Conservation (phyloP, 2,888 invertebrate genomes). For the Drosophila histrio region DNA sequence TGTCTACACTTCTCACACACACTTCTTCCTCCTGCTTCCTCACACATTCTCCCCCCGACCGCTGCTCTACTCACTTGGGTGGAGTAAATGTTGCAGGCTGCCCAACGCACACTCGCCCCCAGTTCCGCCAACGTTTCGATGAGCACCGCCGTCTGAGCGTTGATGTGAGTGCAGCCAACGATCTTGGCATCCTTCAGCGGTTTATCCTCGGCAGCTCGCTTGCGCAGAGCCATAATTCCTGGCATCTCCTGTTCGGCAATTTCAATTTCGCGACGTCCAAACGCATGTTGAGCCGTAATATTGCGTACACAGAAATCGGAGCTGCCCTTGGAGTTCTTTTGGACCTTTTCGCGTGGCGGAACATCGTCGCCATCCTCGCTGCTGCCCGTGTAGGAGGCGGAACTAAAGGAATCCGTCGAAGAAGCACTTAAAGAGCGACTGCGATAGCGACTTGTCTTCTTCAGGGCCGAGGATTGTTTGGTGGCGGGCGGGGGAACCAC, state of each 20-base stretch:
- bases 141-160: constrained; percentile 98
- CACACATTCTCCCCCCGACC: not conserved
- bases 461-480: constrained; percentile 89
- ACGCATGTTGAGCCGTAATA: constrained; percentile 93
- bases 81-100: constrained; percentile 98
- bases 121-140: constrained; percentile 95
- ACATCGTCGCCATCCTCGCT: constrained; percentile 97
- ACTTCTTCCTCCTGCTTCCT: not conserved
- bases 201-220: constrained; percentile 96
- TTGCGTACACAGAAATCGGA: constrained; percentile 97
- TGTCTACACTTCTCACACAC: no score
- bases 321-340: constrained; percentile 93
- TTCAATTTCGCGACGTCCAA: constrained; percentile 97
- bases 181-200: constrained; percentile 97
- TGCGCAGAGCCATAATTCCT: constrained; percentile 96
- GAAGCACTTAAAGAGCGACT: constrained; percentile 96
- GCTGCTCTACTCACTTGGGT: constrained; percentile 89
- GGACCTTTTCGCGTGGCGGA: constrained; percentile 96
- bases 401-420: constrained; percentile 96
- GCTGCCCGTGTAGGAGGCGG: constrained; percentile 88
- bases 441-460: constrained; percentile 94
- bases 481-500: constrained; percentile 70
- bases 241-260: constrained; percentile 99
- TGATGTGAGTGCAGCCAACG: constrained; percentile 99
- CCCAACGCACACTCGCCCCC: constrained; percentile 97